Conservation (phyloP, 2,888 invertebrate genomes). For the Acleris laterana region DNA sequence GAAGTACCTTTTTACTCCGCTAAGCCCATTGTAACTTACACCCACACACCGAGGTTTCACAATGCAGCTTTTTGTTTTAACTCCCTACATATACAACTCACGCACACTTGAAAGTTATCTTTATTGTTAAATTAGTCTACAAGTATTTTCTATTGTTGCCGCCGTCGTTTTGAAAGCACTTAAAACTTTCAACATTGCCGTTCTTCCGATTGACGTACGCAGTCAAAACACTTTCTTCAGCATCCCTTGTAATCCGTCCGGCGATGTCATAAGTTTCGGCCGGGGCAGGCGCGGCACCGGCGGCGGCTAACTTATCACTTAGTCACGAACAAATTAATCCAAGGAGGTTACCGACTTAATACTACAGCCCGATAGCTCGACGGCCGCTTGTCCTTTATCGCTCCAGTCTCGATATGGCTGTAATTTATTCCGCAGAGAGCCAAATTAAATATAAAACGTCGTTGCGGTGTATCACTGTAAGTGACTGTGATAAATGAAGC, state of each 20-base stretch:
- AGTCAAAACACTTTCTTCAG: constrained; percentile 48
- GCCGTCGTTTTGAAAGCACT: constrained; percentile 43
- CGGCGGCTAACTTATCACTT: constrained; percentile 74
- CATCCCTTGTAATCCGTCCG: constrained; percentile 53
- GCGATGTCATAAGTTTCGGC: constrained; percentile 63
- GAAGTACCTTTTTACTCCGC: constrained; percentile 50
- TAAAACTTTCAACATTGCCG: constrained; percentile 44
- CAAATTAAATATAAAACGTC: constrained; percentile 84
- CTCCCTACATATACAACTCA: constrained; percentile 62
- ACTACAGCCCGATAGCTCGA: constrained; percentile 74
- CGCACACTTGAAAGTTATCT: constrained; percentile 59
- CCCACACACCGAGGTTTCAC: constrained; percentile 45
- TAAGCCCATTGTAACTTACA: constrained; percentile 51
- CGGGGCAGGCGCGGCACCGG: constrained; percentile 49
- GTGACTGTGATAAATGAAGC: constrained; percentile 84
- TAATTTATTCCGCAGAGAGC: constrained; percentile 81
- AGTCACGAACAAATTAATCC: constrained; percentile 78
- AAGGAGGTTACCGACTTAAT: constrained; percentile 71
- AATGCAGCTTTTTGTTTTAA: constrained; percentile 65
- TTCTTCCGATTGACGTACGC: constrained; percentile 49
- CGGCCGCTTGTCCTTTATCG: constrained; percentile 73
- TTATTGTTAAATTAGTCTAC: constrained; percentile 58
- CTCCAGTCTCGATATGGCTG: constrained; percentile 74
- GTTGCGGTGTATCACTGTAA: constrained; percentile 84
- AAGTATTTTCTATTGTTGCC: constrained; percentile 50